These are phyloP conservation scores for Mystacides longicornis DNA, from an alignment of 2,888 invertebrate species.

Conservation along the genomic window DNA sequence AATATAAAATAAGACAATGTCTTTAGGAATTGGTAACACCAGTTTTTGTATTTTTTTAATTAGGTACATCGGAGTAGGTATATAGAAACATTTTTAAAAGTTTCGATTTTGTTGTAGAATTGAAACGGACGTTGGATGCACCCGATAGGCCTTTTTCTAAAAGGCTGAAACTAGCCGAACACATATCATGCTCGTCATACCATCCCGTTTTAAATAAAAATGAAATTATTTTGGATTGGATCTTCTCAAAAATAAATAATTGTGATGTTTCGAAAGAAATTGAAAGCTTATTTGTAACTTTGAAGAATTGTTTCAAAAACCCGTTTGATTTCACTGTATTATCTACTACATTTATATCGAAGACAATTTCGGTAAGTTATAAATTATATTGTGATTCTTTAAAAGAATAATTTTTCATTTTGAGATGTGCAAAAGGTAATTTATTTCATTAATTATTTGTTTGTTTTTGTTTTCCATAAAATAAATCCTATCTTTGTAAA, in stretches of 20 bases:
- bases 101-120: conserved; percentile 37
- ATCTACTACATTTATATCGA: not conserved
- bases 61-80: too few relatives aligned
- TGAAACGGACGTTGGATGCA: conserved; percentile 42
- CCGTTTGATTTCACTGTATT: conserved; percentile 28
- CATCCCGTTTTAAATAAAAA: conserved; percentile 46
- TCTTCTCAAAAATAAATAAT: conserved; percentile 32
- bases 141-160: conserved; percentile 41
- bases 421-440: too few relatives aligned
- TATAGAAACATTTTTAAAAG: too few relatives aligned
- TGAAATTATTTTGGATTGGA: conserved; percentile 45
- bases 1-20: too few relatives aligned
- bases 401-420: too few relatives aligned
- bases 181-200: conserved; percentile 43
- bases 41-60: too few relatives aligned
- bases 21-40: too few relatives aligned
- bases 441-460: too few relatives aligned
- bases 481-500: too few relatives aligned
- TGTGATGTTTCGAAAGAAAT: conserved; percentile 21
- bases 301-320: conserved; percentile 34
- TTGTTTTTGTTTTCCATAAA: too few relatives aligned
- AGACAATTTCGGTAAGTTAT: too few relatives aligned
- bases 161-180: conserved; percentile 48
- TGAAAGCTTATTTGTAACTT: conserved; percentile 29
- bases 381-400: too few relatives aligned